A percentile compares a stretch with the other conserved stretches of the same genome.
Evolutionary conservation across 2,888 invertebrate genomes (phyloP).

Genomic region (Thereva nobilitata): DNA sequence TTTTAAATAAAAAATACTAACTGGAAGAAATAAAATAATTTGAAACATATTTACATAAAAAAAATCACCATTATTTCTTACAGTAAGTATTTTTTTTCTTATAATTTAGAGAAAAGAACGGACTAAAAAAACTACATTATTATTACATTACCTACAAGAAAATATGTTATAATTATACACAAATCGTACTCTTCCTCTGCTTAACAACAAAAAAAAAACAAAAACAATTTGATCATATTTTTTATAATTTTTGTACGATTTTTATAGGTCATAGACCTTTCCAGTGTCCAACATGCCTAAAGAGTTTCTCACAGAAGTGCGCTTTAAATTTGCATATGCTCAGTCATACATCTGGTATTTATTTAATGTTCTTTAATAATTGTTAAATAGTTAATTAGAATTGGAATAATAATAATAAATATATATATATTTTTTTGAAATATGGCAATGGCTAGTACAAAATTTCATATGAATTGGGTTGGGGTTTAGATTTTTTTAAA

Average conservation of each 20-base stretch:
- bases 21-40: no score
- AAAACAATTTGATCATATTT: background rate
- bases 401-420: no score
- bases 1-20: background rate
- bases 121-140: background rate
- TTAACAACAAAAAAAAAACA: background rate
- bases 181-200: slow-evolving; percentile 33
- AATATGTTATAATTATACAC: background rate
- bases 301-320: slow-evolving; percentile 65
- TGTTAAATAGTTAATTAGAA: slow-evolving; percentile 18
- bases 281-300: slow-evolving; percentile 64
- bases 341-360: slow-evolving; percentile 58
- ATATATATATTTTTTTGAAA: slow-evolving; percentile 5
- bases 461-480: background rate
- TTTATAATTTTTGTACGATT: slow-evolving; percentile 35
- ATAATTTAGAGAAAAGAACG: no score
- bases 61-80: no score
- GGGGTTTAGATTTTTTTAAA: background rate
- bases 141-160: background rate
- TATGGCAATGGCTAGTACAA: slow-evolving; percentile 22
- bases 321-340: slow-evolving; percentile 66
- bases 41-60: no score
- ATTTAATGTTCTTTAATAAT: slow-evolving; percentile 19
- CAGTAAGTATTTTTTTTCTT: no score
- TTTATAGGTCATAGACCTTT: slow-evolving; percentile 59